phyloP scores from a whole-genome alignment of 2,113 vertebrate genomes.

The Mormyrus lacerda region DNA sequence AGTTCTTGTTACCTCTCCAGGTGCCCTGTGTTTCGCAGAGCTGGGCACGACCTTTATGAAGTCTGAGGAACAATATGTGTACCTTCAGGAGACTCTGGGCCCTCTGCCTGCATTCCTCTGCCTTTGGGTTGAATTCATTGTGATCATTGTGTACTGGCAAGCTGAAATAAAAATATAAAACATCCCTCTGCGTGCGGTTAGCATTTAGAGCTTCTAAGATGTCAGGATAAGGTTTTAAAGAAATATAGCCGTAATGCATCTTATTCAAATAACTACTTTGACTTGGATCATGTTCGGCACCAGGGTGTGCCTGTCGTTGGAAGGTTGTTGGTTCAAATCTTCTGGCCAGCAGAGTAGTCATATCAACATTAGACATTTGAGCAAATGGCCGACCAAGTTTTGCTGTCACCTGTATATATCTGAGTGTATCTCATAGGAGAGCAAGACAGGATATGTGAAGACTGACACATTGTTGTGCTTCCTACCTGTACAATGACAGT shows the following conservation, averaged over 20 bases:
- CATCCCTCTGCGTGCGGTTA: conserved; percentile 41
- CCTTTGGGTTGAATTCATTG: conserved; percentile 74
- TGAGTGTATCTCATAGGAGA: background rate
- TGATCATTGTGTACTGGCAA: conserved; percentile 47
- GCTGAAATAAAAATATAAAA: too few species aligned
- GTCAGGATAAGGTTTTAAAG: background rate
- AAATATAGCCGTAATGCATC: background rate
- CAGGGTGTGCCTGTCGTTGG: too few species aligned
- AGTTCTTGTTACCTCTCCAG: conserved; percentile 39
- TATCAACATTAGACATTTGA: too few species aligned
- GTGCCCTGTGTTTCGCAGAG: conserved; percentile 76
- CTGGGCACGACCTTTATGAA: conserved; percentile 78
- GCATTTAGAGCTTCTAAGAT: background rate
- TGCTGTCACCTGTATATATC: background rate
- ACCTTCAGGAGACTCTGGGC: conserved; percentile 75
- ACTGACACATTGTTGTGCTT: background rate
- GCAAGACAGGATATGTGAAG: background rate
- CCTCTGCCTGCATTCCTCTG: conserved; percentile 74
- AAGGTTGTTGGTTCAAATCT: too few species aligned
- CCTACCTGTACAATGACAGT: background rate
- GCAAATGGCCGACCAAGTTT: background rate
- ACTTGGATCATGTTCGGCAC: too few species aligned
- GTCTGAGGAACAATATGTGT: conserved; percentile 79
- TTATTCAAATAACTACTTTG: too few species aligned
- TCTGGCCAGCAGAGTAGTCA: too few species aligned